These are phyloP conservation scores for Chelidonichthys spinosus DNA, from an alignment of 2,797 vertebrate species.

Conservation along the genomic window DNA sequence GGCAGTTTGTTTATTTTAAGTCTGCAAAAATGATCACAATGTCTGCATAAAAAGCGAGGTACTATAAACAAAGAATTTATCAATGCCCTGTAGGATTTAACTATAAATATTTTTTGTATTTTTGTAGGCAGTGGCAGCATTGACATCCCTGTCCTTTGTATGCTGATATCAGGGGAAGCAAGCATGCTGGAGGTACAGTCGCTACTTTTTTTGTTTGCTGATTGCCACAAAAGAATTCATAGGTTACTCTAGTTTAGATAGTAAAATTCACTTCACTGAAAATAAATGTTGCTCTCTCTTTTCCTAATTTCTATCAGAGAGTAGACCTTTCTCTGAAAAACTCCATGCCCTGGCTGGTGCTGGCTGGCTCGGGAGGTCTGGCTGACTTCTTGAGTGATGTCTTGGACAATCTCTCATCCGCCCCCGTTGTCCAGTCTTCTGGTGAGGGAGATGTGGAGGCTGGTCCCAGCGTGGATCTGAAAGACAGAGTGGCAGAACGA, in stretches of 20 bases:
- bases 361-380: conserved; percentile 89
- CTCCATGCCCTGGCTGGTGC: conserved; percentile 89
- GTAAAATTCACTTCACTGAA: neutral
- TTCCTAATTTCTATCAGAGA: conserved; percentile 63
- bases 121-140: conserved; percentile 88
- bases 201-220: neutral
- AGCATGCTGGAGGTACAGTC: conserved; percentile 86
- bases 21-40: neutral
- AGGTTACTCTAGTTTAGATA: neutral
- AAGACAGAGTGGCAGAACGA: conserved; percentile 77
- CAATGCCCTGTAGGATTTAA: neutral
- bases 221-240: neutral
- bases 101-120: conserved; percentile 25
- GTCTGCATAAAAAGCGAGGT: neutral
- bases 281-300: neutral
- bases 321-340: conserved; percentile 86
- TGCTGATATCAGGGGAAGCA: conserved; percentile 88
- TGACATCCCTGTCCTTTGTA: conserved; percentile 92
- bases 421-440: conserved; percentile 55
- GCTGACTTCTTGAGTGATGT: conserved; percentile 89
- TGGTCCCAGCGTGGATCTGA: conserved; percentile 71
- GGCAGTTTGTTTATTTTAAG: neutral
- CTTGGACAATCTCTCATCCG: conserved; percentile 80
- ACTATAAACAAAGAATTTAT: neutral
- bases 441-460: conserved; percentile 70